Conservation (phyloP, 2,113 vertebrate genomes). For the Cryptotis parvus region DNA sequence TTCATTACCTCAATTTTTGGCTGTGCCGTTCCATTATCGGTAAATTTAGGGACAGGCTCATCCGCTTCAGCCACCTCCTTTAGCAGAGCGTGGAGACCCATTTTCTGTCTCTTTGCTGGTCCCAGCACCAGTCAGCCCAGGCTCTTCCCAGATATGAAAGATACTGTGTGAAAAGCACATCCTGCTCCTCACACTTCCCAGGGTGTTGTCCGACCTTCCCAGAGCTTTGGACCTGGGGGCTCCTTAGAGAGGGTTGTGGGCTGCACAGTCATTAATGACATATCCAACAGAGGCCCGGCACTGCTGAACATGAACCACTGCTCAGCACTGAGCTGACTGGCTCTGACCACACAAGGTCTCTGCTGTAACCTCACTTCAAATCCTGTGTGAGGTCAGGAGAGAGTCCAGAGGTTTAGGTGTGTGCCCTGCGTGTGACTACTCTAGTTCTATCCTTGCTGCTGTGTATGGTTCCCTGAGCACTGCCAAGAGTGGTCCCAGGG, state of each 20-base stretch:
- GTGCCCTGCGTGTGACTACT: too few species aligned
- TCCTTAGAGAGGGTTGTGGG: background rate
- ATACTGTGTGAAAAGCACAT: background rate
- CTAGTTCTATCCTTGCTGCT: too few species aligned
- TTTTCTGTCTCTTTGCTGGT: background rate
- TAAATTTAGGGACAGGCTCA: slow-evolving; percentile 27
- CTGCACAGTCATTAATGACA: background rate
- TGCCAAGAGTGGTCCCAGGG: too few species aligned
- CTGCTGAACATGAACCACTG: background rate
- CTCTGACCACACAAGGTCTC: background rate
- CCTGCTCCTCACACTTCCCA: background rate
- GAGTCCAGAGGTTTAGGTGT: too few species aligned
- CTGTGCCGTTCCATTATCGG: slow-evolving; percentile 13
- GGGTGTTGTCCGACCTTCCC: background rate
- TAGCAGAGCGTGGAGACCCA: background rate
- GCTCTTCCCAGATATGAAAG: background rate
- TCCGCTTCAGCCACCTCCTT: background rate
- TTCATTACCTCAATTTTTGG: slow-evolving; percentile 38
- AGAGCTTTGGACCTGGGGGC: background rate
- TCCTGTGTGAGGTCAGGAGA: too few species aligned
- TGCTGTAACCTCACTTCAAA: background rate
- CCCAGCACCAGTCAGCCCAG: background rate
- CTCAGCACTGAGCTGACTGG: background rate
- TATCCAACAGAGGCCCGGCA: background rate
- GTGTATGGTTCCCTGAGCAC: too few species aligned